Percentiles rank a stretch among this genome's conserved stretches.
phyloP scores from a whole-genome alignment of 2,797 vertebrate genomes.

The Siniperca scherzeri region DNA sequence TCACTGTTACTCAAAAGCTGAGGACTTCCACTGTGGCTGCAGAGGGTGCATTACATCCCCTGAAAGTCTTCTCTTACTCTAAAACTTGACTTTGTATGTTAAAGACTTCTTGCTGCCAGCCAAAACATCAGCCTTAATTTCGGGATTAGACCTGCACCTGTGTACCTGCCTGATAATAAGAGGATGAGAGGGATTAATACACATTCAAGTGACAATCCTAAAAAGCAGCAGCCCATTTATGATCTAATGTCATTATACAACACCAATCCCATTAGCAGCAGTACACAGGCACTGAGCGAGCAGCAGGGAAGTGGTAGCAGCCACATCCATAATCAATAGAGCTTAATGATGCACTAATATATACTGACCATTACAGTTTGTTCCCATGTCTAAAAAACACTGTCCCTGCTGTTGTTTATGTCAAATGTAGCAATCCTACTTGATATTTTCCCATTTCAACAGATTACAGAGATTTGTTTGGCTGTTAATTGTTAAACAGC shows the following conservation, averaged over 20 bases:
- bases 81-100: conserved; percentile 8
- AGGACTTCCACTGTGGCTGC: background rate
- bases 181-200: conserved; percentile 51
- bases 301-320: background rate
- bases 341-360: conserved; percentile 29
- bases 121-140: conserved; percentile 30
- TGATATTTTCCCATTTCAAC: conserved; percentile 10
- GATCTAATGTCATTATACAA: conserved; percentile 33
- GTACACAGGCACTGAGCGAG: background rate
- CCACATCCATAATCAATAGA: conserved; percentile 27
- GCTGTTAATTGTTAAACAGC: background rate
- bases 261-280: conserved; percentile 25
- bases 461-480: conserved; percentile 12
- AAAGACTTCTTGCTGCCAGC: conserved; percentile 9
- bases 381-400: conserved; percentile 22
- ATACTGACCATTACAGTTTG: conserved; percentile 18
- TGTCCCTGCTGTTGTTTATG: background rate
- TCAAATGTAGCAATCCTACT: background rate
- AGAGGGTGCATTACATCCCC: background rate
- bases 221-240: conserved; percentile 35
- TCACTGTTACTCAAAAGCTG: background rate
- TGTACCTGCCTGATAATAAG: conserved; percentile 31
- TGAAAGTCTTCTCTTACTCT: background rate
- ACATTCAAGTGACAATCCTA: conserved; percentile 37
- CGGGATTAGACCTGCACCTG: conserved; percentile 39